These are phyloP conservation scores for Orientallactaga sibirica DNA, from an alignment of 2,797 vertebrate genomes.

Conservation along the genomic window DNA sequence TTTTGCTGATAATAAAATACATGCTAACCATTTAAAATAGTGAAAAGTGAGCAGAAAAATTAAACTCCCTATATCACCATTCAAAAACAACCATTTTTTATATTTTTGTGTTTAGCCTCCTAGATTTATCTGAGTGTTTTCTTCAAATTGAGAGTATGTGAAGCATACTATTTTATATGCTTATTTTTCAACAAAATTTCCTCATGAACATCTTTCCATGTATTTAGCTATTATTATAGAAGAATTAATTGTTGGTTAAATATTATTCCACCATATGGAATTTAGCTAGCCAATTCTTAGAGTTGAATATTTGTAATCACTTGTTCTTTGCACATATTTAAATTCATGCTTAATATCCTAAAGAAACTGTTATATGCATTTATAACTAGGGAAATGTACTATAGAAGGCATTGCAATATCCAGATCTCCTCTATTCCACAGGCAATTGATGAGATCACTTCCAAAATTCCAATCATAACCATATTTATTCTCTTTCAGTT, in stretches of 20 bases:
- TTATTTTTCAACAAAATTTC: not conserved
- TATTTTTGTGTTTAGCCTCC: not conserved
- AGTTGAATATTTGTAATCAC: not conserved
- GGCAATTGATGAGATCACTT: not conserved
- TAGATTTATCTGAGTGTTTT: not conserved
- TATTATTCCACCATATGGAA: not conserved
- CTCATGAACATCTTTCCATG: not conserved
- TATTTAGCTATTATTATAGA: not conserved
- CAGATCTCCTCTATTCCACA: not conserved
- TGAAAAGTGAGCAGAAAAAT: not conserved
- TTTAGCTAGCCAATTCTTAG: not conserved
- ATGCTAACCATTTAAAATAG: not conserved
- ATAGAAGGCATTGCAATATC: not conserved
- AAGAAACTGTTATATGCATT: not conserved
- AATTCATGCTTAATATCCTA: constrained; percentile 1
- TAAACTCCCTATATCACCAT: not conserved
- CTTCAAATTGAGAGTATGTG: not conserved
- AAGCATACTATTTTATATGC: not conserved
- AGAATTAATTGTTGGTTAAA: not conserved
- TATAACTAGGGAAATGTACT: not conserved
- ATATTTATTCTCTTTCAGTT: not conserved
- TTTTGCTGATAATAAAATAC: not conserved
- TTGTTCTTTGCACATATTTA: not conserved
- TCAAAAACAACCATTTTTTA: not conserved
- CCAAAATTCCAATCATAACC: not conserved